Evolutionary conservation across 2,797 vertebrate genomes (phyloP).

Genomic region (Squalus acanthias): DNA sequence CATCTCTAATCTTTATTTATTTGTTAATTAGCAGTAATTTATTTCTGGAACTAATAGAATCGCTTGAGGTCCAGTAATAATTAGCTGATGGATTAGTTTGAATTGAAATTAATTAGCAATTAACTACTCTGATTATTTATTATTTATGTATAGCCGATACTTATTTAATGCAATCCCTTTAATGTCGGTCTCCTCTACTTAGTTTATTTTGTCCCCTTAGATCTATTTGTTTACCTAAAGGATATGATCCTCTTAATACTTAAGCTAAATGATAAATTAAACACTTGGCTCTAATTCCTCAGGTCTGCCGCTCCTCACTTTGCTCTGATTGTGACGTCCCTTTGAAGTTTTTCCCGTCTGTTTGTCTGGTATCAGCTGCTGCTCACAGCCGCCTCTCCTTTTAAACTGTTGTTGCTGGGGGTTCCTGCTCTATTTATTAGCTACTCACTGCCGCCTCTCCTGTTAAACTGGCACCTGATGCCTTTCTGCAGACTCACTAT

Average conservation of each 20-base stretch:
- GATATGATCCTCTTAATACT: not conserved
- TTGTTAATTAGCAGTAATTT: not conserved
- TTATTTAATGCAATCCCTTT: not conserved
- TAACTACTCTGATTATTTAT: not conserved
- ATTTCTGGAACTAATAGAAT: not conserved
- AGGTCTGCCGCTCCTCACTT: not conserved
- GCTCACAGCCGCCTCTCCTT: not conserved
- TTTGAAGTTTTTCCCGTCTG: not conserved
- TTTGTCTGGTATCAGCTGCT: not conserved
- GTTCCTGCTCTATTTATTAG: not conserved
- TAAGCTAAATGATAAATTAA: not conserved
- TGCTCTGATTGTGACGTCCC: not conserved
- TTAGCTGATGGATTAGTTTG: not conserved
- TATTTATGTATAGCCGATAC: not conserved
- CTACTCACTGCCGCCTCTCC: not conserved
- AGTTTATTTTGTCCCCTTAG: not conserved
- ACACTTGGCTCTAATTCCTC: not conserved
- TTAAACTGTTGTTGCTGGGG: not conserved
- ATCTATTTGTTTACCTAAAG: not conserved
- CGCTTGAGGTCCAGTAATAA: not conserved
- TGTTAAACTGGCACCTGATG: not conserved
- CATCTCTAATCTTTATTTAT: not conserved
- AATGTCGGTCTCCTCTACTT: not conserved
- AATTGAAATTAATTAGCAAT: not conserved
- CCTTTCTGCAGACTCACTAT: not conserved